Conservation (phyloP, 2,888 invertebrate genomes). For the Asteroscopus sphinx region DNA sequence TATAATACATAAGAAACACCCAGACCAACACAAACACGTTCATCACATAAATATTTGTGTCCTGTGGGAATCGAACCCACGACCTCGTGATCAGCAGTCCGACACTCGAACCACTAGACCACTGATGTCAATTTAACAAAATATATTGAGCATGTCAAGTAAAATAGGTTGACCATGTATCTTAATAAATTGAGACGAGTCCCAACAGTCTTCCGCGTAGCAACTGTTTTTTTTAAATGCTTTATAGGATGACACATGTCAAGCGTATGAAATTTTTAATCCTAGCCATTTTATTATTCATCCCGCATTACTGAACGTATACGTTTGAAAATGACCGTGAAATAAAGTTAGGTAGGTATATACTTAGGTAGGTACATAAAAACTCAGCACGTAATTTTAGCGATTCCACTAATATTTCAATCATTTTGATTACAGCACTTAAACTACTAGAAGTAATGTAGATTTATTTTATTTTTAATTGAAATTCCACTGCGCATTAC, state of each 20-base stretch:
- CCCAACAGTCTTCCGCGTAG: slow-evolving; percentile 11
- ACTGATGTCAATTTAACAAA: neutral
- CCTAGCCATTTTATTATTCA: slow-evolving; percentile 23
- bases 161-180: slow-evolving; percentile 31
- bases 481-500: slow-evolving; percentile 27
- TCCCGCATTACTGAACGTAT: slow-evolving; percentile 10
- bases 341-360: neutral
- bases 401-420: slow-evolving; percentile 9
- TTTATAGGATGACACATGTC: slow-evolving; percentile 4
- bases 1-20: too few relatives aligned
- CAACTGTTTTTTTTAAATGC: slow-evolving; percentile 7
- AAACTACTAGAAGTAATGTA: neutral
- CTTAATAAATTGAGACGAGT: slow-evolving; percentile 11
- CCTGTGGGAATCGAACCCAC: too few relatives aligned
- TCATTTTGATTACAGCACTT: slow-evolving; percentile 6
- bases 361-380: too few relatives aligned
- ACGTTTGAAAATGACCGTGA: slow-evolving; percentile 6
- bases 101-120: too few relatives aligned
- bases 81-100: too few relatives aligned
- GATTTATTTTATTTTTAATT: slow-evolving; percentile 39
- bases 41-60: too few relatives aligned
- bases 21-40: too few relatives aligned
- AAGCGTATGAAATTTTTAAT: slow-evolving; percentile 4
- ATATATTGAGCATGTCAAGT: neutral
- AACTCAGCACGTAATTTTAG: slow-evolving; percentile 4